A percentile compares a stretch with the other conserved stretches of the same genome.
Conservation (phyloP, 2,113 vertebrate genomes). For the Pseudorasbora parva region DNA sequence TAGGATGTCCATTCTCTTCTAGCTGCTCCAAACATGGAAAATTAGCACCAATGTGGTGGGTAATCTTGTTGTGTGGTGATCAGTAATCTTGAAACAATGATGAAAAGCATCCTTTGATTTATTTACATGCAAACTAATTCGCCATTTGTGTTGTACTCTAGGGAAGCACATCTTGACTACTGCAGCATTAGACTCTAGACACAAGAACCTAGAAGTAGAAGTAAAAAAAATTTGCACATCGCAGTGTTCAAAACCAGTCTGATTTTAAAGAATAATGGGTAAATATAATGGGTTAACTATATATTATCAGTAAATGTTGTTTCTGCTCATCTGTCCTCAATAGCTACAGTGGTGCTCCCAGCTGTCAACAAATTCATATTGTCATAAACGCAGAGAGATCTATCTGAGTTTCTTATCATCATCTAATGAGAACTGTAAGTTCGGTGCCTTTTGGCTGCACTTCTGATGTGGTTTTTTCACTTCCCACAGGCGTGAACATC, state of each 20-base stretch:
- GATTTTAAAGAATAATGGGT: not conserved
- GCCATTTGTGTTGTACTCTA: not conserved
- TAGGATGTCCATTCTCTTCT: not conserved
- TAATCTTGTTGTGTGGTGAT: no score
- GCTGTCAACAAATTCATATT: not conserved
- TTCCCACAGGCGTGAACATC: constrained; percentile 86
- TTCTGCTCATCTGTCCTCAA: not conserved
- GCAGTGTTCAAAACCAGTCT: not conserved
- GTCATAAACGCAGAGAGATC: no score
- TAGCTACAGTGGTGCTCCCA: not conserved
- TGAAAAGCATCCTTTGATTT: not conserved
- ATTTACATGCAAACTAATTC: not conserved
- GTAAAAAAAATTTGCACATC: not conserved
- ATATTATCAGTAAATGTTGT: not conserved
- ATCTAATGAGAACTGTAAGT: constrained; percentile 11
- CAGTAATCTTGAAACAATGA: not conserved
- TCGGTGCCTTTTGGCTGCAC: constrained; percentile 39
- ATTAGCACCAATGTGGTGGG: not conserved
- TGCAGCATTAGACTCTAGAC: not conserved
- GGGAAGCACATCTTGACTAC: not conserved
- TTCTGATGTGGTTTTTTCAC: constrained; percentile 59
- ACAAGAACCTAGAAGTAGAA: not conserved
- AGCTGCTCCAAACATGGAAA: not conserved
- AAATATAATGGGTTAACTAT: no score
- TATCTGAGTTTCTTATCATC: no score